Evolutionary conservation across 2,113 vertebrate genomes (phyloP).

Genomic region (Archilochus colubris): DNA sequence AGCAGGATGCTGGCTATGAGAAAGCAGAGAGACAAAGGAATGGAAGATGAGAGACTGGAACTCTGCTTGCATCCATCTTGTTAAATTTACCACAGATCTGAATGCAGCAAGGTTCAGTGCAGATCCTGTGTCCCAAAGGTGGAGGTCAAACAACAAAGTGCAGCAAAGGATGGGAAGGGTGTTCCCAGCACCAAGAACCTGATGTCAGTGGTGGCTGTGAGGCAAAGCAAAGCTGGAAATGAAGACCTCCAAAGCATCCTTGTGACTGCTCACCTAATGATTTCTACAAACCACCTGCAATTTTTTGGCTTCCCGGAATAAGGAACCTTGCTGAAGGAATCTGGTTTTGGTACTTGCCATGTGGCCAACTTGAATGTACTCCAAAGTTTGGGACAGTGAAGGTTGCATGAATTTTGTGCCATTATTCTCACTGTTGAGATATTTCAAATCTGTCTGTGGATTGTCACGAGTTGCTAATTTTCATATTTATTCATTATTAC

Average conservation of each 20-base stretch:
- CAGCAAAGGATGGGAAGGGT: not conserved
- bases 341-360: not conserved
- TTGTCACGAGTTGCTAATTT: not conserved
- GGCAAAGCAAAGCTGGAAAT: not conserved
- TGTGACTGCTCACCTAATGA: not conserved
- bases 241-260: not conserved
- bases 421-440: not conserved
- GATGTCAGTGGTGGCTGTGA: not conserved
- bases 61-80: not conserved
- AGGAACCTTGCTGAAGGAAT: not conserved
- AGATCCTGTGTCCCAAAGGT: accelerated
- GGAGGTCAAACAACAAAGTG: not conserved
- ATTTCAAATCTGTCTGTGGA: not conserved
- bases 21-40: not conserved
- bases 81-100: not conserved
- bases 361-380: not conserved
- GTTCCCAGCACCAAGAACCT: not conserved
- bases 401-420: not conserved
- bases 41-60: not conserved
- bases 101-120: not conserved
- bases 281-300: not conserved
- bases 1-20: not conserved
- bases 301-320: not conserved
- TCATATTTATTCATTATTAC: not conserved
- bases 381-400: not conserved